Base-by-base conservation (phyloP, 2,888 invertebrate species). In the Osmoderma eremita region DNA sequence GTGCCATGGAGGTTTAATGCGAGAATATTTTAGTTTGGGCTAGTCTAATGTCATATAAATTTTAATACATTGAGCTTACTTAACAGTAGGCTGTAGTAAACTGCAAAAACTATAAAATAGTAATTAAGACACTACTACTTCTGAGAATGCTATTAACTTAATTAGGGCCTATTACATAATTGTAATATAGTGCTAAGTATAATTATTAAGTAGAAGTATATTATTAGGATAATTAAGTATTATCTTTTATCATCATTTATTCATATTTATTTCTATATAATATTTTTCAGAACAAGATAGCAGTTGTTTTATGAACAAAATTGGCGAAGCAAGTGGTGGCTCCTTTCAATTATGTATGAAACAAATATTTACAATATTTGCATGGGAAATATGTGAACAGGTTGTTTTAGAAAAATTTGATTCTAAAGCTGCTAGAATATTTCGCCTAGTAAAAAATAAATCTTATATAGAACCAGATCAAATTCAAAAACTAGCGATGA, bases 401-500 rank as follows among this genome's bases (percentile, higher is more conserved):
- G 85, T 91, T 22, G 91, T 97, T 61, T 88, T 91, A 38, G 95
- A 97, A 84, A 88, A 94, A 73, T 93, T 93, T 77, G 95, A 94
- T 48, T 88, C 90, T 2, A 93, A 94, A 81, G 92, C 94, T 0
- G 90, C 92, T 0, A 86, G 95, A 80, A 93, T 95, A 78, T 97
- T 96, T 80, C 90, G 95, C 69, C 86, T 98, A 69, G 89, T 98
- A 36, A 86, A 91, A 54, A 81, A 86, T 41, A 92, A 92, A 77
- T 91, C 91, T 73, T 94, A 89, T 78, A 89, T 97, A 67, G 97
- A 97, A 80, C 94, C 96, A 74, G 96, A 94, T 70, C 91, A 94
- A 78, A 92, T 98, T 67, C 96, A 97, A 79, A 93, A 94, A 76
- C 84, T 92, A 73, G 95, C 94, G 0, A 96, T 98, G 97, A 88